Evolutionary conservation across 2,113 vertebrate genomes (phyloP).

Genomic region (Corythornis vintsioides): DNA sequence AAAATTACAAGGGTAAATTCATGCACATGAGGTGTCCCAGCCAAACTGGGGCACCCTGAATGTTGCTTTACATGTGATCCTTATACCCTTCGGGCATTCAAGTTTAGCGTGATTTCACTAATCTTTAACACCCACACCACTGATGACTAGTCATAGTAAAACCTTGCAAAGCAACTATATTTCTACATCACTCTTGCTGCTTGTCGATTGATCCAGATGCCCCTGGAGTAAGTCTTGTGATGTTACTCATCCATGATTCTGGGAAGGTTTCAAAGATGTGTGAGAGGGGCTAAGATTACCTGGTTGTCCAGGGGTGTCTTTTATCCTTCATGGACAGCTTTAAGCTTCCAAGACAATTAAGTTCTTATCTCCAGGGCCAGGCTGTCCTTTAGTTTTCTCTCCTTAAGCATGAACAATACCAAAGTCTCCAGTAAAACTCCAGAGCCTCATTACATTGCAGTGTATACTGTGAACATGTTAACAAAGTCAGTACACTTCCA

Average conservation of each 20-base stretch:
- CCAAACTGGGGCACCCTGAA: neutral
- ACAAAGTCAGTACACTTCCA: neutral
- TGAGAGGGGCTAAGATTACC: neutral
- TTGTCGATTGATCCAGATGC: neutral
- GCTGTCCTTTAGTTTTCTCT: neutral
- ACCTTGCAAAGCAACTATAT: neutral
- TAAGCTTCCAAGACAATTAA: neutral
- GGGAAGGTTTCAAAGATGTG: neutral
- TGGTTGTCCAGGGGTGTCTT: neutral
- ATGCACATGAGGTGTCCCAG: rapidly evolving
- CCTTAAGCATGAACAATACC: neutral
- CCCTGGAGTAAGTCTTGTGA: neutral
- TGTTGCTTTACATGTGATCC: neutral
- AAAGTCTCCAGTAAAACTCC: neutral
- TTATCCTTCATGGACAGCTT: neutral
- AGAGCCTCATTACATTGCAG: neutral
- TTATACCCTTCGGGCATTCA: neutral
- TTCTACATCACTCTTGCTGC: neutral
- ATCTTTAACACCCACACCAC: neutral
- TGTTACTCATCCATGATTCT: neutral
- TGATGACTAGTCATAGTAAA: neutral
- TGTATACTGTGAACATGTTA: neutral
- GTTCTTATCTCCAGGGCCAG: neutral
- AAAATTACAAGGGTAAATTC: neutral
- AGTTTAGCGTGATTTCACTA: neutral